These are phyloP conservation scores for Cosmorhoe ocellata DNA, from an alignment of 2,888 invertebrate species.

Conservation along the genomic window DNA sequence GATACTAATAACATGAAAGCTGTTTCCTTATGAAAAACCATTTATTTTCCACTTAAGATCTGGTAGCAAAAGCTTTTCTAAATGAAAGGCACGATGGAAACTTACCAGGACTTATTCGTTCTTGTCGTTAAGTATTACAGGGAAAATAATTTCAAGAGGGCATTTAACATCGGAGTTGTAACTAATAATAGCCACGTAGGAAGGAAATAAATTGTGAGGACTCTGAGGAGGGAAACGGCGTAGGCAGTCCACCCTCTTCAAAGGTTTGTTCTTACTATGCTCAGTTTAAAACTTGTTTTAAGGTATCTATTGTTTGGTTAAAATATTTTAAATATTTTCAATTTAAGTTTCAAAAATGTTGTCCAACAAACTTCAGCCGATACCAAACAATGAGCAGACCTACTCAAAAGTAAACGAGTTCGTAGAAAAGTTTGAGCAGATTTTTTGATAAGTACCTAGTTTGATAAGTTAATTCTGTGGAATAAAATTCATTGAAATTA, in stretches of 20 bases:
- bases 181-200: conserved; percentile 27
- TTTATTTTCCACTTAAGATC: conserved; percentile 33
- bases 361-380: neutral
- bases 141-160: conserved; percentile 27
- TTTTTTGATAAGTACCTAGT: too few relatives aligned
- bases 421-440: too few relatives aligned
- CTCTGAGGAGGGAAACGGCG: conserved; percentile 9
- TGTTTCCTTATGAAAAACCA: conserved; percentile 38
- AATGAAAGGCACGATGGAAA: conserved; percentile 47
- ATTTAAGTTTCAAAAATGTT: neutral
- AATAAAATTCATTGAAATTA: too few relatives aligned
- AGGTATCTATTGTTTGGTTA: neutral
- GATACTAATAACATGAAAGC: conserved; percentile 42
- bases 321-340: neutral
- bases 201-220: conserved; percentile 24
- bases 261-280: conserved; percentile 8
- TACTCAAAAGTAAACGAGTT: too few relatives aligned
- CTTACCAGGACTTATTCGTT: conserved; percentile 36
- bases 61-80: conserved; percentile 35
- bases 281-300: conserved; percentile 4
- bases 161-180: conserved; percentile 26
- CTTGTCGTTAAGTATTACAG: conserved; percentile 24
- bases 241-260: conserved; percentile 19
- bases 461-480: too few relatives aligned
- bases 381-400: neutral